A percentile compares a stretch with the other conserved stretches of the same genome.
These are phyloP conservation scores for Chromobotia macracanthus DNA, from an alignment of 2,797 vertebrate species.

Conservation along the genomic window DNA sequence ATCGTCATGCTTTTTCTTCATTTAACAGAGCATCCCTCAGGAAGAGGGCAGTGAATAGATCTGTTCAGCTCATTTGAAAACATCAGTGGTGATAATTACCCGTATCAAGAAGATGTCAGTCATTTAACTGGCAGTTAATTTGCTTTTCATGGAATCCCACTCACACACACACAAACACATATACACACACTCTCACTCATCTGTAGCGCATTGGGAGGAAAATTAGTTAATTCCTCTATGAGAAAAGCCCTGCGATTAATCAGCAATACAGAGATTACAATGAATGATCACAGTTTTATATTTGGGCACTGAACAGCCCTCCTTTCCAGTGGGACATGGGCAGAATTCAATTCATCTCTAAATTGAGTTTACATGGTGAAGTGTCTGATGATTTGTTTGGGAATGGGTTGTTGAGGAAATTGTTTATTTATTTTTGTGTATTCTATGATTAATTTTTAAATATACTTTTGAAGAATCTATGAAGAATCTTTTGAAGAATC, in stretches of 20 bases:
- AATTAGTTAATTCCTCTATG: constrained; percentile 64
- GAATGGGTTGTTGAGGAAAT: not conserved
- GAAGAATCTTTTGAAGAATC: too few relatives aligned
- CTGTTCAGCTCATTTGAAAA: constrained; percentile 54
- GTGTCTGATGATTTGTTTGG: not conserved
- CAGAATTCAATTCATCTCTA: constrained; percentile 8
- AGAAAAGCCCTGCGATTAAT: constrained; percentile 69
- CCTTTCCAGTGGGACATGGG: not conserved
- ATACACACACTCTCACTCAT: constrained; percentile 29
- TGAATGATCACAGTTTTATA: constrained; percentile 69
- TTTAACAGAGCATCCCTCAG: constrained; percentile 54
- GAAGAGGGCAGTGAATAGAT: constrained; percentile 47
- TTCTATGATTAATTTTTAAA: too few relatives aligned
- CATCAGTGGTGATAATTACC: constrained; percentile 62
- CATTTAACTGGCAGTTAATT: constrained; percentile 60
- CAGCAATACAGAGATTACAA: constrained; percentile 69
- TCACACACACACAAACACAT: constrained; percentile 38
- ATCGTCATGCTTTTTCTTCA: constrained; percentile 47
- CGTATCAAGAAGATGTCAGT: constrained; percentile 64
- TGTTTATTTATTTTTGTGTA: not conserved
- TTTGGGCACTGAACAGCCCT: constrained; percentile 41
- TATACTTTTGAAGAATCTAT: too few relatives aligned
- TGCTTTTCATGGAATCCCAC: constrained; percentile 52
- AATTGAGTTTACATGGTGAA: not conserved
- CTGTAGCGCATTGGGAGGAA: constrained; percentile 49